Percentiles rank a stretch among this genome's conserved stretches.
Evolutionary conservation across 2,888 invertebrate genomes (phyloP).

Genomic region (Sesia bembeciformis): DNA sequence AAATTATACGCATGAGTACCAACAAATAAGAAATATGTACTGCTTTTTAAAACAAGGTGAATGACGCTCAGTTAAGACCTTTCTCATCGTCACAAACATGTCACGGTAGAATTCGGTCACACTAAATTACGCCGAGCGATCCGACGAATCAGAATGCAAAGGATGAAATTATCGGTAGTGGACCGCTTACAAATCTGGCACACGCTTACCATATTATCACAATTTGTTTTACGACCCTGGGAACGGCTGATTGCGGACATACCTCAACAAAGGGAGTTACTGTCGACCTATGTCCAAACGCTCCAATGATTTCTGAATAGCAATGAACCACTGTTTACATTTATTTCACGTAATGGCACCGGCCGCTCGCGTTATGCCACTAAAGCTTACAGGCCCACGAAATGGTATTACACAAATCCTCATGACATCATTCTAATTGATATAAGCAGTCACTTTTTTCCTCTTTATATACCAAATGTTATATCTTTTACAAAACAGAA

Average conservation of each 20-base stretch:
- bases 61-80: conserved; percentile 1
- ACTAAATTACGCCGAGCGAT: conserved; percentile 19
- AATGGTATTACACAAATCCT: neutral
- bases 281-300: conserved; percentile 26
- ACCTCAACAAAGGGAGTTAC: conserved; percentile 19
- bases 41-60: no score
- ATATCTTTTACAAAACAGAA: no score
- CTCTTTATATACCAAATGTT: no score
- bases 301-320: conserved; percentile 32
- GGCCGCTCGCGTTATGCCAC: conserved; percentile 1
- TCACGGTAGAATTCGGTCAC: conserved; percentile 28
- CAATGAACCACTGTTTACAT: conserved; percentile 24
- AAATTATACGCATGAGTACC: no score
- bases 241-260: conserved; percentile 33
- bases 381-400: neutral
- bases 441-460: no score
- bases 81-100: conserved; percentile 32
- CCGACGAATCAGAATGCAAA: conserved; percentile 41
- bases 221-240: conserved; percentile 43
- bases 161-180: conserved; percentile 43
- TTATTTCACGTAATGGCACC: conserved; percentile 14
- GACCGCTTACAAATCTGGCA: conserved; percentile 37
- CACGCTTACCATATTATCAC: conserved; percentile 45
- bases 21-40: no score
- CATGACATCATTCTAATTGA: neutral